Evolutionary conservation across 2,797 vertebrate genomes (phyloP).

Genomic region (Cirrhinus molitorella): DNA sequence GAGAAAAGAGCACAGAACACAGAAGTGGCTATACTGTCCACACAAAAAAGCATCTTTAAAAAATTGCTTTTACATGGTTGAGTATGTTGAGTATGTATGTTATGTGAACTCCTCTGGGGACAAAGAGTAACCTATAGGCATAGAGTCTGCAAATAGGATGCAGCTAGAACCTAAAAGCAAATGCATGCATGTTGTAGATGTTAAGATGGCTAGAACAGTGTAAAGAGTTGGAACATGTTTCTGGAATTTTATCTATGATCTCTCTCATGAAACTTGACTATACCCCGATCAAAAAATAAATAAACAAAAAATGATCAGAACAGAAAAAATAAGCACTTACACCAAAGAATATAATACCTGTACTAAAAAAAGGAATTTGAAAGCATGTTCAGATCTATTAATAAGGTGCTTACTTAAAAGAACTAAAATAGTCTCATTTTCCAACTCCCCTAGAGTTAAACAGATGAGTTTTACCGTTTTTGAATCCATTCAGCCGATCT

Average conservation of each 20-base stretch:
- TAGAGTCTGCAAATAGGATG: not conserved
- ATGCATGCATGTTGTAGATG: not conserved
- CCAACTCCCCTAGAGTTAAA: too few species aligned
- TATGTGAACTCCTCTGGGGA: not conserved
- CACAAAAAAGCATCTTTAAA: constrained; percentile 26
- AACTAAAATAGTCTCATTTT: too few species aligned
- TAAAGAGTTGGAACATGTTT: not conserved
- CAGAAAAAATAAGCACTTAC: not conserved
- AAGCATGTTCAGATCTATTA: not conserved
- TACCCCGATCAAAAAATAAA: not conserved
- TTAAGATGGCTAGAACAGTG: not conserved
- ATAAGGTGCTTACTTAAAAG: not conserved
- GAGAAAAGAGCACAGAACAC: not conserved
- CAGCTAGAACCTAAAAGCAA: constrained; percentile 2
- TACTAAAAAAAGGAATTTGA: not conserved
- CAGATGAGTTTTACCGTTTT: too few species aligned
- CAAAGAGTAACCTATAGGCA: not conserved
- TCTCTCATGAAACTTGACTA: not conserved
- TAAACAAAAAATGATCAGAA: not conserved
- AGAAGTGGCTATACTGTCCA: not conserved
- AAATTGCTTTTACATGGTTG: constrained; percentile 27
- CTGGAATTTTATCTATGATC: not conserved
- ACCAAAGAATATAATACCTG: not conserved
- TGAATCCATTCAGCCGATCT: too few species aligned
- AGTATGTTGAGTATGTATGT: not conserved